Percentiles rank a stretch among this genome's conserved stretches.
Conservation (phyloP, 2,797 vertebrate genomes). For the Poecile montanus region DNA sequence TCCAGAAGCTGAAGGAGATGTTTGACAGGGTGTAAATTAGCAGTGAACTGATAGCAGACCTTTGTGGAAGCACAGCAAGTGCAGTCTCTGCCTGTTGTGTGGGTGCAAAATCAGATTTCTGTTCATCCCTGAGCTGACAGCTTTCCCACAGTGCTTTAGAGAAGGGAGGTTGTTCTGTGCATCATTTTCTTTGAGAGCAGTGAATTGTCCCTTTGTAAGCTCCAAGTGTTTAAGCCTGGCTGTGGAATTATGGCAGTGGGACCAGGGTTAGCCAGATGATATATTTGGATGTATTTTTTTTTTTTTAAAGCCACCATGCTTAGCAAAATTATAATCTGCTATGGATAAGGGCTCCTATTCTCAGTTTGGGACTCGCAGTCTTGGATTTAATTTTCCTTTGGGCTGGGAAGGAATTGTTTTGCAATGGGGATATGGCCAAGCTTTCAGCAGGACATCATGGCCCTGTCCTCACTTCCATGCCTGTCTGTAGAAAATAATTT, state of each 20-base stretch:
- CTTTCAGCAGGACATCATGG: background rate
- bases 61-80: background rate
- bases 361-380: background rate
- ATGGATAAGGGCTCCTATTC: background rate
- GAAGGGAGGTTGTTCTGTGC: background rate
- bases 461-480: background rate
- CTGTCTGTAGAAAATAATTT: background rate
- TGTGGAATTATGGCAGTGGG: background rate
- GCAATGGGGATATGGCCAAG: background rate
- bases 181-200: background rate
- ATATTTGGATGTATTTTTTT: background rate
- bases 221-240: background rate
- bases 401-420: background rate
- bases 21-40: background rate
- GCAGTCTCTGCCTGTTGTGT: background rate
- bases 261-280: background rate
- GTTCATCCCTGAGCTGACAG: background rate
- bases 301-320: background rate
- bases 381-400: background rate
- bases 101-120: background rate
- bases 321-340: background rate
- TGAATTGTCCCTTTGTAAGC: background rate
- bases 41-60: background rate
- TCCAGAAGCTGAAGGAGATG: background rate
- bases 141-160: background rate